Evolutionary conservation across 1,140 invertebrate genomes (phyloP).

Genomic region (Neodiprion virginianus): DNA sequence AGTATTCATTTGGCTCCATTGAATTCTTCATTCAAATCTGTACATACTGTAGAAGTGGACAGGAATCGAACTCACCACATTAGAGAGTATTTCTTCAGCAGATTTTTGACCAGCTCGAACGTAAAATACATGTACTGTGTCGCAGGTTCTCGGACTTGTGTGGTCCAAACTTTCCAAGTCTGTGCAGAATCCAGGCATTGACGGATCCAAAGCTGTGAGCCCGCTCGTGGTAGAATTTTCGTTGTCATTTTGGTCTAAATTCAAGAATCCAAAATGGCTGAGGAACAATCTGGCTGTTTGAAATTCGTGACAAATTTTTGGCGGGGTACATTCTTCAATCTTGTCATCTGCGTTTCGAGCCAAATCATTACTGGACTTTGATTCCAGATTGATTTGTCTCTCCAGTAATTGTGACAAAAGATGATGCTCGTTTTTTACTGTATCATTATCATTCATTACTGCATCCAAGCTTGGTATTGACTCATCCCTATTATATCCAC

Average conservation of each 20-base stretch:
- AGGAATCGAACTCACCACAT: constrained; percentile 68
- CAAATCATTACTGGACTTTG: constrained; percentile 62
- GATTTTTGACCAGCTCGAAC: constrained; percentile 84
- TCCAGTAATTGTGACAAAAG: constrained; percentile 50
- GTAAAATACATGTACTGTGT: constrained; percentile 96
- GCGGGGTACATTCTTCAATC: constrained; percentile 79
- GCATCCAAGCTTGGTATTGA: constrained; percentile 82
- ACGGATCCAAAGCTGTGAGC: constrained; percentile 81
- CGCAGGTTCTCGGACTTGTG: constrained; percentile 83
- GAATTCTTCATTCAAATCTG: constrained; percentile 11
- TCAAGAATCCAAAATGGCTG: constrained; percentile 92
- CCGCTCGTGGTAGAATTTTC: constrained; percentile 62
- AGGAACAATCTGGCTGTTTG: constrained; percentile 93
- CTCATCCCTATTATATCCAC: constrained; percentile 69
- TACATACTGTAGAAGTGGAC: neutral
- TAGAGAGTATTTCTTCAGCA: constrained; percentile 81
- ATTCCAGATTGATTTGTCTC: constrained; percentile 60
- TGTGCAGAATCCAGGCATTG: constrained; percentile 72
- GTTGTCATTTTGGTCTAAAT: constrained; percentile 73
- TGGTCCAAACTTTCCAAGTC: constrained; percentile 80
- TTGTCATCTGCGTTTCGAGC: constrained; percentile 61
- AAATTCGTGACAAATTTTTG: constrained; percentile 86
- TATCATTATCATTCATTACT: constrained; percentile 67
- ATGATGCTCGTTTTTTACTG: constrained; percentile 59
- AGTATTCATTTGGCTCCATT: constrained; percentile 19